Evolutionary conservation across 2,113 vertebrate genomes (phyloP).

Genomic region (Protobothrops mucrosquamatus): DNA sequence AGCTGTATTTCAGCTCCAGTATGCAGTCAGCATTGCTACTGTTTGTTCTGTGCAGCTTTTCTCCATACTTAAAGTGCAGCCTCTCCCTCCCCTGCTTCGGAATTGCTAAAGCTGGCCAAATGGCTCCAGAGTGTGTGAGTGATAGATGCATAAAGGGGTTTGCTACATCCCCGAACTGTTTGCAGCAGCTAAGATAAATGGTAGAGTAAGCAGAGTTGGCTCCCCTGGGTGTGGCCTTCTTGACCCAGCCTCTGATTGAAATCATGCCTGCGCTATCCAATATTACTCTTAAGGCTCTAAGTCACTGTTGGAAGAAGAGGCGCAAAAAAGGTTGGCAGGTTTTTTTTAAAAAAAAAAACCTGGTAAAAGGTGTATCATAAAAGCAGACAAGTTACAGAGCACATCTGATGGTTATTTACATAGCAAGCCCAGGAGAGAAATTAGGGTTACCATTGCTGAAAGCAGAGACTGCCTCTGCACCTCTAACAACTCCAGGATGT

Average conservation of each 20-base stretch:
- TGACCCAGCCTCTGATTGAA: conserved; percentile 10
- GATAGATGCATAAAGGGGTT: not conserved
- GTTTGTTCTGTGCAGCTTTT: not conserved
- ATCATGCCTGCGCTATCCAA: not conserved
- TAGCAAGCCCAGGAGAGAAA: not conserved
- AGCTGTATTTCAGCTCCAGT: not conserved
- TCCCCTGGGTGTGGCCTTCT: not conserved
- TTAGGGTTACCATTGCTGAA: not conserved
- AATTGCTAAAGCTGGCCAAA: not conserved
- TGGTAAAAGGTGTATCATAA: not conserved
- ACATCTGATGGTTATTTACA: not conserved
- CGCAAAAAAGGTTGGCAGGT: not conserved
- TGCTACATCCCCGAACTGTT: not conserved
- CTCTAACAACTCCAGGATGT: not conserved
- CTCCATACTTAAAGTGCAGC: not conserved
- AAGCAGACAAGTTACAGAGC: not conserved
- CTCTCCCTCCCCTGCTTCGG: not conserved
- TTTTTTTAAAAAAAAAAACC: not conserved
- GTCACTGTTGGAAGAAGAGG: not conserved
- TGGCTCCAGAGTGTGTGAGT: not conserved
- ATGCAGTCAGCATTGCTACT: not conserved
- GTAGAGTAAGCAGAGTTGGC: not conserved
- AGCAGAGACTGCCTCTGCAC: not conserved
- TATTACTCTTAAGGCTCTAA: not conserved
- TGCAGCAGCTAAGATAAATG: not conserved